These are phyloP conservation scores for Artibeus jamaicensis DNA, from an alignment of 2,797 vertebrate genomes.

Conservation along the genomic window DNA sequence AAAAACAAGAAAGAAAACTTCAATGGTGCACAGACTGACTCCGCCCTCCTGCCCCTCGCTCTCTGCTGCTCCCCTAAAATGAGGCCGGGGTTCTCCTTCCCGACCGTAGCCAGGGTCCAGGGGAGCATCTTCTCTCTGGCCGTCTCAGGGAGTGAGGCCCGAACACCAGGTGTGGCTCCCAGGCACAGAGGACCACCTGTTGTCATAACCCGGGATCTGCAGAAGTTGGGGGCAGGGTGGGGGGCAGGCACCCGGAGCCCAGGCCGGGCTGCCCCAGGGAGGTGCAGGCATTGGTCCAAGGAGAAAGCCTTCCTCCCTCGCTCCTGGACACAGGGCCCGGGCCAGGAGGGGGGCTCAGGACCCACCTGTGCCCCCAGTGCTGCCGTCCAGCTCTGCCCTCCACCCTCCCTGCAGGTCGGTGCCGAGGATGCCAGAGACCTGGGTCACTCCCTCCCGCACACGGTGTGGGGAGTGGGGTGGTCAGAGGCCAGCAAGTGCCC, in stretches of 20 bases:
- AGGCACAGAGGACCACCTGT: fast-evolving
- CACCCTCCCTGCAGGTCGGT: neutral
- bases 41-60: neutral
- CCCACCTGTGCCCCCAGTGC: neutral
- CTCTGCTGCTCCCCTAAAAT: neutral
- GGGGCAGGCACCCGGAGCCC: neutral
- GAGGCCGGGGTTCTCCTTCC: neutral
- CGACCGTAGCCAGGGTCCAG: fast-evolving
- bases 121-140: fast-evolving
- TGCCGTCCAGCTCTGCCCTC: neutral
- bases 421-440: fast-evolving
- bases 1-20: constrained; percentile 50
- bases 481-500: neutral
- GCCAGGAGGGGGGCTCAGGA: neutral
- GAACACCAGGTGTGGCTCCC: fast-evolving
- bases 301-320: neutral
- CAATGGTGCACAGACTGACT: fast-evolving
- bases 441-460: fast-evolving
- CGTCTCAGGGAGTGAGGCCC: neutral
- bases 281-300: no score
- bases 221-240: fast-evolving
- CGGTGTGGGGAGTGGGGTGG: fast-evolving
- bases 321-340: neutral
- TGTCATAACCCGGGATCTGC: neutral
- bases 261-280: neutral